Percentiles rank a stretch among this genome's conserved stretches.
Evolutionary conservation across 2,113 vertebrate genomes (phyloP).

Genomic region (Ahaetulla prasina): DNA sequence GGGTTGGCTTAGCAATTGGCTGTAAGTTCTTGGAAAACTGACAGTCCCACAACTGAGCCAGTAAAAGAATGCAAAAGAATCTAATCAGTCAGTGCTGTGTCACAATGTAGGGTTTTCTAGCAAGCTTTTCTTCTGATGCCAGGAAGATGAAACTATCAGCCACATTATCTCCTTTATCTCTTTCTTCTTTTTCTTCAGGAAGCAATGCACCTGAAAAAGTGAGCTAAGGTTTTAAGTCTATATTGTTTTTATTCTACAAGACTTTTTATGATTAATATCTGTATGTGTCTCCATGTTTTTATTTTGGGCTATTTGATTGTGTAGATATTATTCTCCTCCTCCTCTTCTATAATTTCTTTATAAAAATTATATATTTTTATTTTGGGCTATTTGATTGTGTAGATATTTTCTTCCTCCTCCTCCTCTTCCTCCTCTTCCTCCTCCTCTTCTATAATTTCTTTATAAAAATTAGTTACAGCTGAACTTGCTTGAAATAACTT

Average conservation of each 20-base stretch:
- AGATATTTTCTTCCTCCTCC: not conserved
- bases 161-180: not conserved
- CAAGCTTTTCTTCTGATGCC: not conserved
- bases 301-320: not conserved
- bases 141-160: not conserved
- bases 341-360: not conserved
- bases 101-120: not conserved
- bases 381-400: not conserved
- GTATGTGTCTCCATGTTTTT: not conserved
- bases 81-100: not conserved
- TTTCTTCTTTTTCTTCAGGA: not conserved
- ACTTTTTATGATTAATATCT: not conserved
- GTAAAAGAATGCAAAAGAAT: not conserved
- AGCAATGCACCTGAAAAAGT: not conserved
- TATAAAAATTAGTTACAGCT: not conserved
- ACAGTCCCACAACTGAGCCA: not conserved
- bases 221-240: not conserved
- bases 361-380: not conserved
- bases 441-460: not conserved
- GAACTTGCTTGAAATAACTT: not conserved
- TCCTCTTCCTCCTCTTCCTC: not conserved
- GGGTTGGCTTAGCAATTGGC: not conserved
- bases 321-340: not conserved
- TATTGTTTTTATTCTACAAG: not conserved
- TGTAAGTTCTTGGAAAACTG: not conserved